Evolutionary conservation across 2,113 vertebrate genomes (phyloP), one percentile per base, ranked within the genome.

Genomic region (Mustela nigripes): DNA sequence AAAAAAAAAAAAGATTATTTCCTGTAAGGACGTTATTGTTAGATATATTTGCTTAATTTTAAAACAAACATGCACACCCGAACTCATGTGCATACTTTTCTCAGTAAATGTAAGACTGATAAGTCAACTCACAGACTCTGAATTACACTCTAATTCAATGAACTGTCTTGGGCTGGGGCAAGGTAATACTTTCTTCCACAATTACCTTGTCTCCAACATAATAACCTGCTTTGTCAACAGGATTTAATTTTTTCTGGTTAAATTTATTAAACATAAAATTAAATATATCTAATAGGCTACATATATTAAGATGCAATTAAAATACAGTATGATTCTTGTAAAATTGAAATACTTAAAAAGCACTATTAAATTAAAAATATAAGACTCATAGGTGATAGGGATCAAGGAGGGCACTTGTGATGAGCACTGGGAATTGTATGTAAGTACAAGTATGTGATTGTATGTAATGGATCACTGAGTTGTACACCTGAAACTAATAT

Each of bases 161-260:
- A 50, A 16, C 11, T 58, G 2, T 62, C 16, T 15, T 71, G 19
- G 18, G 1, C 0, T 24, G 4, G 14, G 1, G 28, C 4, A 50
- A 0, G 1, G 7, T 4, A 86, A n/a, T 0, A 19, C 0, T 79
- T 60, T 85, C 16, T 18, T 21, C 2, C 3, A 58, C 3, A 45
- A 26, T 58, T 1, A 28, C 7, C 4, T 87, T 26, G 7, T 10
- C 7, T 80, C 5, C 4, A 85, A 36, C 42, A 1, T 73, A 2
- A 73, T 3, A 53, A 11, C 0, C 6, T 26, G 16, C 18, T 90
- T 67, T 81, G 7, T 81, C 56, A 65, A 16, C 3, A 63, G 1
- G 2, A 31, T 92, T 56, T 60, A 39, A 62, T 69, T 31, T 0
- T 85, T 95, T 74, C 22, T 45, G 10, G 60, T 62, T 62, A 62